phyloP scores from a whole-genome alignment of 2,113 vertebrate genomes.

The Oncorhynchus tshawytscha region DNA sequence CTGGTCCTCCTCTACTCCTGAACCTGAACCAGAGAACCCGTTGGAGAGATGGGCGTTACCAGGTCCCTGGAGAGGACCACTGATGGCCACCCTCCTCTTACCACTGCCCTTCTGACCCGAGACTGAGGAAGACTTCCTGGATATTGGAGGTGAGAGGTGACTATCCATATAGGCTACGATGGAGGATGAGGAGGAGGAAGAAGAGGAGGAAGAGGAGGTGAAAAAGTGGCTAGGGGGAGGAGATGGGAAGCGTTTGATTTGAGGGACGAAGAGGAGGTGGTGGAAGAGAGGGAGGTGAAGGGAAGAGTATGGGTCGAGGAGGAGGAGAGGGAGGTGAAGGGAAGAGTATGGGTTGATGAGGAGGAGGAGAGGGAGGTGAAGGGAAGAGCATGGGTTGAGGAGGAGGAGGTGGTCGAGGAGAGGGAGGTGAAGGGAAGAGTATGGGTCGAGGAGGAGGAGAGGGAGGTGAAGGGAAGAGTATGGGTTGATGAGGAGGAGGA shows the following conservation, averaged over 20 bases:
- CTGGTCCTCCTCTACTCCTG: conserved; percentile 17
- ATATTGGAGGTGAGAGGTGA: background rate
- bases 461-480: background rate
- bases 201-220: conserved; percentile 12
- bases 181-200: conserved; percentile 16
- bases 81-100: background rate
- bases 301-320: background rate
- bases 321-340: background rate
- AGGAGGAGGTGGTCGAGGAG: background rate
- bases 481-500: conserved; percentile 31
- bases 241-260: background rate
- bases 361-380: no score
- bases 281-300: background rate
- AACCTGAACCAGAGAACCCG: background rate
- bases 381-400: no score
- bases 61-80: background rate
- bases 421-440: no score
- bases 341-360: no score
- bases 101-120: conserved; percentile 2
- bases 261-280: conserved; percentile 9
- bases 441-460: background rate
- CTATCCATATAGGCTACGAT: conserved; percentile 38
- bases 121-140: background rate
- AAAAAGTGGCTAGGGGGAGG: background rate
- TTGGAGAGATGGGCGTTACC: conserved; percentile 34